Evolutionary conservation across 2,797 vertebrate genomes (phyloP), one percentile per base, ranked within the genome.

Genomic region (Perodicticus potto): DNA sequence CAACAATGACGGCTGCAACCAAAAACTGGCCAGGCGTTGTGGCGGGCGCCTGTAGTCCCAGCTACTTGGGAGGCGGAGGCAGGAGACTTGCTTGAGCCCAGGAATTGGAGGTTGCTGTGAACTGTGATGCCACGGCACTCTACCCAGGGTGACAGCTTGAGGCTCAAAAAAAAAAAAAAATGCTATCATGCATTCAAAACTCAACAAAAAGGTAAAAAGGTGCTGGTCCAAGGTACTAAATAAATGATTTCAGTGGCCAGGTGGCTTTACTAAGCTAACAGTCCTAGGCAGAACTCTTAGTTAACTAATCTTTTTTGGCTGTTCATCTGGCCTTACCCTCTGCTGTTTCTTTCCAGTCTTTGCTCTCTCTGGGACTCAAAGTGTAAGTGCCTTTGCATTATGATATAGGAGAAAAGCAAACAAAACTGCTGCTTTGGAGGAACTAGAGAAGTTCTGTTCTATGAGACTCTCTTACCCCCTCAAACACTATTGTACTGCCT

Each of bases 161-260:
- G 40, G n/a, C n/a, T n/a, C n/a, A 43, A 63, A 63, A 63, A 29
- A 29, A 29, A 29, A 63, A 29, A 65, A 65, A 4, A 65, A 65
- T 32, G 63, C 3, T n/a, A 76, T 82, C 29, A 81, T 49, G 78
- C 8, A 67, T 32, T 89, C 53, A 88, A 83, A 92, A 91, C 53
- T 91, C 55, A 67, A 23, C 25, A 45, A 83, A 84, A 96, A 25
- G 29, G 43, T 81, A 45, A 87, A 84, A 96, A 25, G 29, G 43
- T 81, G 29, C 45, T 55, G 20, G 55, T 53, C 61, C 16, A 19
- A 84, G 10, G 37, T 84, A 61, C 7, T 72, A 37, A 94, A 43
- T 65, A 83, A 70, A 74, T 32, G n/a, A n/a, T n/a, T 57, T 81
- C 20, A 85, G 55, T 17, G 2, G 69, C 43, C 19, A 67, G 29